phyloP scores from a whole-genome alignment of 2,888 invertebrate genomes.

The Lepeophtheirus nordmannii region DNA sequence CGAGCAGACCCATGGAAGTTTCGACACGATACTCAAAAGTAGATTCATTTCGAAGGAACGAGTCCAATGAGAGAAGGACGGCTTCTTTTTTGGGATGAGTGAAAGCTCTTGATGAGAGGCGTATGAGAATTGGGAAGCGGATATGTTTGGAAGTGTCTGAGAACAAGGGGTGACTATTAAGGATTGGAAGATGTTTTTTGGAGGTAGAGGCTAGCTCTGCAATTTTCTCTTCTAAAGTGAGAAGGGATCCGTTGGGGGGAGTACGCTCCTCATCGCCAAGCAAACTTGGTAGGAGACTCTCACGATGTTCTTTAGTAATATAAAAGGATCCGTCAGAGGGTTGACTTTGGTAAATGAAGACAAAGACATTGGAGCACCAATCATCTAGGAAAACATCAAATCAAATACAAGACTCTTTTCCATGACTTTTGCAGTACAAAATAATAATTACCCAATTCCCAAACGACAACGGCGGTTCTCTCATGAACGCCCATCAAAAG shows the following conservation, averaged over 20 bases:
- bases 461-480: conserved; percentile 4
- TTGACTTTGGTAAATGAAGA: conserved; percentile 16
- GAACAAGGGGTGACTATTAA: background rate
- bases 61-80: background rate
- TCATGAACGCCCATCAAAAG: conserved; percentile 18
- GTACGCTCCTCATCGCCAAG: conserved; percentile 6
- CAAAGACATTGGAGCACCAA: conserved; percentile 11
- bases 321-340: conserved; percentile 19
- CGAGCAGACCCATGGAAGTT: background rate
- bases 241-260: conserved; percentile 1
- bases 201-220: conserved; percentile 4
- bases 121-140: background rate
- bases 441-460: background rate
- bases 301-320: background rate
- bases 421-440: background rate
- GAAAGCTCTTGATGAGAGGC: background rate
- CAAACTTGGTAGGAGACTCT: conserved; percentile 1
- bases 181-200: background rate
- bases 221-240: background rate
- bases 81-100: background rate
- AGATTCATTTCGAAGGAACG: background rate
- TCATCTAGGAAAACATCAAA: background rate
- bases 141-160: background rate
- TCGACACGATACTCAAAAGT: background rate
- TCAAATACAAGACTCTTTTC: background rate